phyloP scores from a whole-genome alignment of 2,888 invertebrate species.

The Drosophila hawaiiensis region DNA sequence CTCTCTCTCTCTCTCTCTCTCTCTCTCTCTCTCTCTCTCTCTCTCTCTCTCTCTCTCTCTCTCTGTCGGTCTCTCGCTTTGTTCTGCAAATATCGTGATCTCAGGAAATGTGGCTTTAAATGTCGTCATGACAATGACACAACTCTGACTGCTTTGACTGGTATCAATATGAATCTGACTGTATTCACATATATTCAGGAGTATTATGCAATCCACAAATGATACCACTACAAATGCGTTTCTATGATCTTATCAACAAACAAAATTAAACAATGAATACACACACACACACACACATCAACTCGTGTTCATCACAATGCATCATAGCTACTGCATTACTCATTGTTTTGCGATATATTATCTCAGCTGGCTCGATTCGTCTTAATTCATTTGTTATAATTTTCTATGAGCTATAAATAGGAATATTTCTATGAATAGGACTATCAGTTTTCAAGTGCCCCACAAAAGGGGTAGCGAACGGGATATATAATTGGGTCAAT shows the following conservation, averaged over 20 bases:
- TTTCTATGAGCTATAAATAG: background rate
- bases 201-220: background rate
- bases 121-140: constrained; percentile 42
- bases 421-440: background rate
- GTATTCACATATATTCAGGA: background rate
- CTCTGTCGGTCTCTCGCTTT: background rate
- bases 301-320: too few relatives aligned
- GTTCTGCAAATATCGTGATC: background rate
- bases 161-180: background rate
- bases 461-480: background rate
- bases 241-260: constrained; percentile 2
- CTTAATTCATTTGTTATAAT: background rate
- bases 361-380: background rate
- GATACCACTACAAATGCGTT: background rate
- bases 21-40: background rate
- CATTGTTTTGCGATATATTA: background rate
- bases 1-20: background rate
- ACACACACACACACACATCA: background rate
- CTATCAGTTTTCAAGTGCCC: background rate
- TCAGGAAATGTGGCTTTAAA: constrained; percentile 8
- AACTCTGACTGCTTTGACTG: background rate
- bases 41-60: too few relatives aligned
- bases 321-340: background rate
- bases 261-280: background rate
- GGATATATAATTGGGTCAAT: background rate